Evolutionary conservation across 2,113 vertebrate genomes (phyloP), one percentile per base, ranked within the genome.

Genomic region (Fukomys damarensis): DNA sequence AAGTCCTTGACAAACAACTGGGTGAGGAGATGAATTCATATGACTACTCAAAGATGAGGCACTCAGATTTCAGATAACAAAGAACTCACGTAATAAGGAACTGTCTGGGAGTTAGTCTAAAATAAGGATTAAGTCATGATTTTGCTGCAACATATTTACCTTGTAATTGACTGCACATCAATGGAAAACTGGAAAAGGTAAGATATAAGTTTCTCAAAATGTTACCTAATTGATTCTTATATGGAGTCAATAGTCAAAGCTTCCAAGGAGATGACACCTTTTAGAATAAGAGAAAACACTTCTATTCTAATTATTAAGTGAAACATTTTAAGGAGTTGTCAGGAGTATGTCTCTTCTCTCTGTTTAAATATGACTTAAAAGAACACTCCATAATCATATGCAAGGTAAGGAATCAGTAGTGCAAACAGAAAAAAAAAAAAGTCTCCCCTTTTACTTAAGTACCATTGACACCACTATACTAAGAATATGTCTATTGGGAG

Each of bases 231-330:
- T 94, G 84, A 93, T 93, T 93, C 63, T 91, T 70, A 92, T 0
- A 38, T 54, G 59, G 0, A 83, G 49, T 8, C 56, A 91, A 79
- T 1, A 85, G 20, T 87, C 68, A 91, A 96, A 90, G 70, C 28
- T 83, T 96, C 93, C 85, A 84, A 88, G 77, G 49, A 94, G 66
- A 81, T 87, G 63, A 90, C 17, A 94, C 13, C 72, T 96, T 93
- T 81, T 35, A 56, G 41, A 66, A 84, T 65, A 95, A 93, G 96
- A 4, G 32, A 87, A 96, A 94, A 95, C 22, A 91, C 6, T n/a
- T 93, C 86, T 95, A 96, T 35, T 91, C 79, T 94, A 96, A 96
- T 95, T 97, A 89, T 90, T 91, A 89, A 68, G n/a, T 49, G n/a
- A 35, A 90, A 65, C 8, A 59, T 90, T 68, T 94, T 95, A 95